phyloP scores from a whole-genome alignment of 2,113 vertebrate genomes.

The Apistogramma diplotaenia region DNA sequence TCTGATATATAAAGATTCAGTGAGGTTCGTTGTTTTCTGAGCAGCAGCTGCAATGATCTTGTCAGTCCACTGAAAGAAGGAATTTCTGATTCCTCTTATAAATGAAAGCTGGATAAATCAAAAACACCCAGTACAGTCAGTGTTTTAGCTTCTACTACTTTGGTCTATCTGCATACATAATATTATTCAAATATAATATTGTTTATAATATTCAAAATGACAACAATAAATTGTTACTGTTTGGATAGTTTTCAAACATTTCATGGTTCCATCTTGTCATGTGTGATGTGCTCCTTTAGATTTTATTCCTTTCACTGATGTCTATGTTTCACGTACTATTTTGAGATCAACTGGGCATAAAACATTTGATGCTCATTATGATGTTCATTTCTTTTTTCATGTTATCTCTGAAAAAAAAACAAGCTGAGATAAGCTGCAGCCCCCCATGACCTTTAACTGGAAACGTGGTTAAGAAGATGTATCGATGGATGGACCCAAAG shows the following conservation, averaged over 20 bases:
- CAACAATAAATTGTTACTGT: background rate
- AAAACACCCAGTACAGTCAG: background rate
- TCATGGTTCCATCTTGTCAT: background rate
- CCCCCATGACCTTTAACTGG: no score
- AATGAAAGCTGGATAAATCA: background rate
- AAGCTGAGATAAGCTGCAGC: no score
- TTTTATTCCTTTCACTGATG: background rate
- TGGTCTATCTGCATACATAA: background rate
- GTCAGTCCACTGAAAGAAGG: rapidly evolving
- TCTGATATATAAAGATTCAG: no score
- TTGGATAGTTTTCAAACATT: background rate
- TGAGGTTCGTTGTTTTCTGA: no score
- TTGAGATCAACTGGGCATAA: rapidly evolving
- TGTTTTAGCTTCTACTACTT: background rate
- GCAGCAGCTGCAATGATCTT: background rate
- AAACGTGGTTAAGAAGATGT: no score
- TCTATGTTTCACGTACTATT: rapidly evolving
- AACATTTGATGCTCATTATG: background rate
- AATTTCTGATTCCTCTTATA: background rate
- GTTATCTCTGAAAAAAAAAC: no score
- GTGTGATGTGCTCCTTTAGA: background rate
- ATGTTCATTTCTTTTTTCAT: no score
- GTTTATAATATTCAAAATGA: rapidly evolving
- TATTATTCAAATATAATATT: background rate
- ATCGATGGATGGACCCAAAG: no score